A percentile compares a stretch with the other conserved stretches of the same genome.
These are phyloP conservation scores for Hemaris fuciformis DNA, from an alignment of 2,888 invertebrate species.

Conservation along the genomic window DNA sequence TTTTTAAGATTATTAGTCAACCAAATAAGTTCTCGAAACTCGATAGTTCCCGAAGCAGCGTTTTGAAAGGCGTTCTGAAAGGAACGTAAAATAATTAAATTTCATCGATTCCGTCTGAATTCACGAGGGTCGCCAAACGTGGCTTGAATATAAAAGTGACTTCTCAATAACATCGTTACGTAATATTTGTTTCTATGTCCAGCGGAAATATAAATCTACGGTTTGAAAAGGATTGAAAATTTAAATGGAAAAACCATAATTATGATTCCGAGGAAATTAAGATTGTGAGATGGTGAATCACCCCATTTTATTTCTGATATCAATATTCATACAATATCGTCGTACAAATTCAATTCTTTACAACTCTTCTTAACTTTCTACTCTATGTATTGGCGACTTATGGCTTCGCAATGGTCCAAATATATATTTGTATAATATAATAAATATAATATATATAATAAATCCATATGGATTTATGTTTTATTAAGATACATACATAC, in stretches of 20 bases:
- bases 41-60: not conserved
- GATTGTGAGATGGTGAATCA: not conserved
- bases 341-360: too few species aligned
- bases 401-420: too few species aligned
- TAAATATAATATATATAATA: too few species aligned
- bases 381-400: too few species aligned
- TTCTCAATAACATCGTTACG: slow-evolving; percentile 28
- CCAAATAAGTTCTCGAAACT: too few species aligned
- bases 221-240: not conserved
- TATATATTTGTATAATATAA: too few species aligned
- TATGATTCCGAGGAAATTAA: not conserved
- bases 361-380: too few species aligned
- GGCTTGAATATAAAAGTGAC: slow-evolving; percentile 34
- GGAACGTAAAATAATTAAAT: slow-evolving; percentile 39
- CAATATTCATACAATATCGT: too few species aligned
- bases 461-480: too few species aligned
- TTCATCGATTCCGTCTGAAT: slow-evolving; percentile 33
- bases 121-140: slow-evolving; percentile 23
- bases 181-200: slow-evolving; percentile 19
- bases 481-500: too few species aligned
- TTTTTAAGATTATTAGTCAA: too few species aligned
- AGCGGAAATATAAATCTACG: not conserved
- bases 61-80: slow-evolving; percentile 24
- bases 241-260: not conserved
- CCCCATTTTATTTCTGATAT: too few species aligned